Base-by-base conservation (phyloP, 2,888 invertebrate genomes). In the Euphydryas editha region DNA sequence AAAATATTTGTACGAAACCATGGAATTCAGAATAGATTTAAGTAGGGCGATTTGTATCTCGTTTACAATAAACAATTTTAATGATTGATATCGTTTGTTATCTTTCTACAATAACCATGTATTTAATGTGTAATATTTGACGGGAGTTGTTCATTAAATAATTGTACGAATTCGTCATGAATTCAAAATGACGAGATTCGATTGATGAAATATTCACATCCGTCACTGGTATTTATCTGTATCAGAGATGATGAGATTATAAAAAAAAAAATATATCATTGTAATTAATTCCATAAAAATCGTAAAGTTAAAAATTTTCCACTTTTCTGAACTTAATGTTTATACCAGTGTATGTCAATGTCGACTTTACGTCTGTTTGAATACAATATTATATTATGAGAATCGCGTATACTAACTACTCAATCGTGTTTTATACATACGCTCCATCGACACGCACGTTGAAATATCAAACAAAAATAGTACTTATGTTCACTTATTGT, bases 401-500 rank as follows among this genome's bases (percentile, higher is more conserved):
- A 36, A 13, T n/a, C 7, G 21, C 18, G 37, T n/a, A 17, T 46
- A 39, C 18, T 47, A 7, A 39, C 18, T 21, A 51, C 20, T 57
- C 37, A 17, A 51, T 59, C 64, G 62, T 65, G 65, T 66, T 71
- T 64, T 69, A 64, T 62, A 71, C 62, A 49, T 67, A 47, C 47
- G 49, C 68, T 62, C 61, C 64, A 49, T 63, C 65, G 49, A 57
- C 71, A 73, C 71, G 72, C 72, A 73, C 69, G 68, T 15, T 57
- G 24, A 37, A n/a, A 59, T 24, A 51, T 51, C 66, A 70, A 65
- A 65, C 49, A 39, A 66, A 60, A 72, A 71, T 70, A 72, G 75
- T 76, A 76, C 76, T 76, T 76, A 76, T 59, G 55, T 62, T 70
- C 66, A 69, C 54, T 51, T 63, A n/a, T n/a, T n/a, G n/a, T n/a